Conservation (phyloP, 2,113 vertebrate species). For the Onychorhynchus coronatus region DNA sequence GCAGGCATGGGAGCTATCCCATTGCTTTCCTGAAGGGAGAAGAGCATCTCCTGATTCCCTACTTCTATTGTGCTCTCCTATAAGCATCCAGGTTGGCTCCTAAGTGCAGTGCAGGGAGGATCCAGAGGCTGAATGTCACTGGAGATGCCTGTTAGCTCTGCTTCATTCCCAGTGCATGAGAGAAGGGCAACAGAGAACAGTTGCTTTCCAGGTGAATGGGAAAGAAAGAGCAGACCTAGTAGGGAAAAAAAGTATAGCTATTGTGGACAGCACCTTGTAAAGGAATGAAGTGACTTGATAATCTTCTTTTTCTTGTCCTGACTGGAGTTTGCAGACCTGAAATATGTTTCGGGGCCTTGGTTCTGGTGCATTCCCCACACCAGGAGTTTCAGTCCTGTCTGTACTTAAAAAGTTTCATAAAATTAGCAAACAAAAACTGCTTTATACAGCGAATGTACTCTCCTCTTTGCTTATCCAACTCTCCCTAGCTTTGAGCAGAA, state of each 20-base stretch:
- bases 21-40: not conserved
- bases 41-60: not conserved
- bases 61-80: rapidly evolving
- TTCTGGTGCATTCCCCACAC: not conserved
- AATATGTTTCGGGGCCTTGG: not conserved
- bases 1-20: not conserved
- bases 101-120: not conserved
- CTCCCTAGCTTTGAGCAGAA: not conserved
- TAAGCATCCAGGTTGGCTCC: not conserved
- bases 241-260: not conserved
- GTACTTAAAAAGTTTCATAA: not conserved
- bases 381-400: not conserved
- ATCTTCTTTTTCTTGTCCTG: not conserved
- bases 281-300: not conserved
- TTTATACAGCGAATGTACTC: not conserved
- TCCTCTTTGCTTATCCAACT: not conserved
- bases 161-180: not conserved
- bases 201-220: not conserved
- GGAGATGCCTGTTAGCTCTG: not conserved
- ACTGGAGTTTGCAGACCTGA: not conserved
- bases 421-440: not conserved
- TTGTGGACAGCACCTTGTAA: not conserved
- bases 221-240: not conserved
- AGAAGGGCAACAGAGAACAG: not conserved
- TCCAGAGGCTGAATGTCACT: not conserved